phyloP scores from a whole-genome alignment of 2,888 invertebrate genomes.

The Oxystoma pomonae region DNA sequence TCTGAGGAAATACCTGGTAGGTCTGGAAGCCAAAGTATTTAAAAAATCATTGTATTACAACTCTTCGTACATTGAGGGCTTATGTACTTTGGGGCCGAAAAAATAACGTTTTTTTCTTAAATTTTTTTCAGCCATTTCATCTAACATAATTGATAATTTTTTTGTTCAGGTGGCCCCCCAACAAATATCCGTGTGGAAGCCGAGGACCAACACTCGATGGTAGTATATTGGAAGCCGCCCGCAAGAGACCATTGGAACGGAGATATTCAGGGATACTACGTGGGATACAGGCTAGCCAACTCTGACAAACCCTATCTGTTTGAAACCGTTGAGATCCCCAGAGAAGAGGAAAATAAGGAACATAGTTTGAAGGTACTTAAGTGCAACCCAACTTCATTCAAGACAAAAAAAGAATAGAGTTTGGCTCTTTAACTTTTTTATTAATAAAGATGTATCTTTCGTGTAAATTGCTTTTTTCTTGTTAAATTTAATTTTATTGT shows the following conservation, averaged over 20 bases:
- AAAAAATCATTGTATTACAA: constrained; percentile 4
- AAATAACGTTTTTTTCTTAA: constrained; percentile 7
- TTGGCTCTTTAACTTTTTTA: no score
- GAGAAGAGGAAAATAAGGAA: constrained; percentile 89
- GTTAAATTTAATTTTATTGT: no score
- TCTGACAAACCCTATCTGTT: constrained; percentile 84
- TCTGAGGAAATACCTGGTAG: constrained; percentile 72
- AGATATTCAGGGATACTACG: constrained; percentile 86
- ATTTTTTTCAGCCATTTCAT: constrained; percentile 14
- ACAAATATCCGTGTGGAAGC: constrained; percentile 82
- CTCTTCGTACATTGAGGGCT: no score
- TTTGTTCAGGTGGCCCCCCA: constrained; percentile 71
- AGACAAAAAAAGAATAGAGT: no score
- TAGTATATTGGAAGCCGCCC: constrained; percentile 90
- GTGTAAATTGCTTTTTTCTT: no score
- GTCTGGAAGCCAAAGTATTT: no score
- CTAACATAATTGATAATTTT: not conserved
- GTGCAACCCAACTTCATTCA: no score
- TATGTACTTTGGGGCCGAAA: no score
- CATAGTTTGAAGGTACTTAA: constrained; percentile 61
- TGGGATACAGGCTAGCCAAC: constrained; percentile 81
- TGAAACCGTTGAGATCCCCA: constrained; percentile 87
- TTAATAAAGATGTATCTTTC: no score
- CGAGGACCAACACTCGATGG: constrained; percentile 79
- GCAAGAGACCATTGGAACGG: constrained; percentile 88